Evolutionary conservation across 2,888 invertebrate species (phyloP).

Genomic region (Pristionchus exspectatus): DNA sequence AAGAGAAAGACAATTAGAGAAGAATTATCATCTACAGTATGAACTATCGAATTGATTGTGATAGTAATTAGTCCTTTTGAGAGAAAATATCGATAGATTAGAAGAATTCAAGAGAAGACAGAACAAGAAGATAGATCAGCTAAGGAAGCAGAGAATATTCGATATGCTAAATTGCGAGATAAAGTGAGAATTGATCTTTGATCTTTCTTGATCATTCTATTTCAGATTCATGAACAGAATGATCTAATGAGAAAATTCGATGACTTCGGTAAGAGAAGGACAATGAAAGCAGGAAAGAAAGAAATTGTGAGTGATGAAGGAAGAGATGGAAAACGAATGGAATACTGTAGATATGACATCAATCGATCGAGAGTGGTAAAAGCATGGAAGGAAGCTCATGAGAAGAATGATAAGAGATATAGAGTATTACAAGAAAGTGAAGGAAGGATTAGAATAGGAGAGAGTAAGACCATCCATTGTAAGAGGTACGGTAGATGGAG

Average conservation of each 20-base stretch:
- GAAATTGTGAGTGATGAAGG: background rate
- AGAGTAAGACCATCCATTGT: background rate
- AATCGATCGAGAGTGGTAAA: conserved; percentile 60
- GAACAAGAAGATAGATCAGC: conserved; percentile 63
- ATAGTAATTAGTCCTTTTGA: conserved; percentile 52
- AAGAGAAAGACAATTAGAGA: conserved; percentile 66
- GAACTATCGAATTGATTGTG: background rate
- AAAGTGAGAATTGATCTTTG: conserved; percentile 16
- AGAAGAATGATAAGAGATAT: conserved; percentile 66
- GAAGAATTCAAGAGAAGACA: conserved; percentile 70
- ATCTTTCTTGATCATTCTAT: background rate
- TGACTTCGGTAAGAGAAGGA: conserved; percentile 42
- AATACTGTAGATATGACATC: background rate
- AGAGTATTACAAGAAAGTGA: conserved; percentile 63
- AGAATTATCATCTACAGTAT: conserved; percentile 65
- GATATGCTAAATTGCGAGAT: conserved; percentile 53
- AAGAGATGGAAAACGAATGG: background rate
- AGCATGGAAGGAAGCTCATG: conserved; percentile 68
- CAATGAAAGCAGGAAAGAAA: conserved; percentile 20
- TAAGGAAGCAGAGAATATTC: conserved; percentile 57
- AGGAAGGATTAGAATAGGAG: background rate
- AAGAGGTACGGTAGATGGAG: conserved; percentile 51
- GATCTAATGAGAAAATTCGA: conserved; percentile 27
- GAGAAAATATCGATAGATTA: conserved; percentile 66
- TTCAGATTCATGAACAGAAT: conserved; percentile 21